These are phyloP conservation scores for Laothoe populi DNA, from an alignment of 2,888 invertebrate species.

Conservation along the genomic window DNA sequence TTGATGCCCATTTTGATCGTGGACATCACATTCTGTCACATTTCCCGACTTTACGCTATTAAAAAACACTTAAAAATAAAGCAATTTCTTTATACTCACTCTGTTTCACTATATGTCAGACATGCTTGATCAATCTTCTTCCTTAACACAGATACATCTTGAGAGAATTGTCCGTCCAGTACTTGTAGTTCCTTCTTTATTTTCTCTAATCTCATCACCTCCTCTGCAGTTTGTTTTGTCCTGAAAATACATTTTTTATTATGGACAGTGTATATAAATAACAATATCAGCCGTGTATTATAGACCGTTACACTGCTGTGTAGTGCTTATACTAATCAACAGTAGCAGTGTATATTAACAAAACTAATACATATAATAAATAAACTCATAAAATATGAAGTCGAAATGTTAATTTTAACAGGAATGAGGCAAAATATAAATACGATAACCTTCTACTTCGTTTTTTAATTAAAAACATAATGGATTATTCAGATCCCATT, in stretches of 20 bases:
- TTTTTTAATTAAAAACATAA: neutral
- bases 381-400: too few relatives aligned
- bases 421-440: too few relatives aligned
- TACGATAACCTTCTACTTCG: neutral
- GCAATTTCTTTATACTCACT: constrained; percentile 81
- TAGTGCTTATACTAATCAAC: too few relatives aligned
- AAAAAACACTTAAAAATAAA: neutral
- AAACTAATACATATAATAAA: neutral
- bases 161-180: constrained; percentile 87
- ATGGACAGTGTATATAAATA: neutral
- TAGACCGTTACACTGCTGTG: too few relatives aligned
- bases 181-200: constrained; percentile 87
- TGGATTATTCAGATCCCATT: neutral
- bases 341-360: too few relatives aligned
- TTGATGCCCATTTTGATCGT: too few relatives aligned
- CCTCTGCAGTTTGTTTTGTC: constrained; percentile 90
- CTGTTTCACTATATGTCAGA: constrained; percentile 88
- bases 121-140: constrained; percentile 91
- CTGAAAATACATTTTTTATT: constrained; percentile 63
- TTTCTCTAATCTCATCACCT: constrained; percentile 86
- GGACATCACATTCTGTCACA: too few relatives aligned
- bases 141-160: constrained; percentile 90
- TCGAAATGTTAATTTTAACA: too few relatives aligned
- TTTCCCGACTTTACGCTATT: neutral
- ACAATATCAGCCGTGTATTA: too few relatives aligned